Conservation (phyloP, 2,888 invertebrate species). For the Ectemnius cavifrons region DNA sequence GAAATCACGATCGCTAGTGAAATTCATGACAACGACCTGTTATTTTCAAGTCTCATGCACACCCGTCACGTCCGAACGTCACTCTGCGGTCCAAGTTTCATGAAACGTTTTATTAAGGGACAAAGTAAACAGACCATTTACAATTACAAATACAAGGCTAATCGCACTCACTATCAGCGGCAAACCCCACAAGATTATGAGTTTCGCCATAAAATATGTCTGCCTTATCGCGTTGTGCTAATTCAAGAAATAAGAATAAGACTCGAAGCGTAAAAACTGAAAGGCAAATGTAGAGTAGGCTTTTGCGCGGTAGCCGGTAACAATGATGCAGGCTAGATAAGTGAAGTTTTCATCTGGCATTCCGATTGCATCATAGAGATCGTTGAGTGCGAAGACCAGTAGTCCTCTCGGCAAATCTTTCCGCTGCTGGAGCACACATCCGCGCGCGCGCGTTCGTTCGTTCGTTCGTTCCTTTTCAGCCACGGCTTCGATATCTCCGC, state of each 20-base stretch:
- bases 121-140: background rate
- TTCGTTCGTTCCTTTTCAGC: background rate
- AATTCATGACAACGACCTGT: background rate
- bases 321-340: constrained; percentile 4
- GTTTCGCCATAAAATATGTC: background rate
- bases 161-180: background rate
- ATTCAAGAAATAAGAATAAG: background rate
- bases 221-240: background rate
- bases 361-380: background rate
- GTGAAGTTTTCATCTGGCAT: constrained; percentile 2
- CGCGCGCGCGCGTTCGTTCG: background rate
- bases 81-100: too few relatives aligned
- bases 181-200: background rate
- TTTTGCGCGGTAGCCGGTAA: background rate
- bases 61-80: too few relatives aligned
- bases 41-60: background rate
- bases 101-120: too few relatives aligned
- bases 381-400: background rate
- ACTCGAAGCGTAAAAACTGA: background rate
- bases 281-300: background rate
- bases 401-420: background rate
- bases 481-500: background rate
- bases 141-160: background rate
- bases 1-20: constrained; percentile 2
- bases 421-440: background rate